Conservation (phyloP, 1,140 invertebrate genomes). For the Aethina tumida region DNA sequence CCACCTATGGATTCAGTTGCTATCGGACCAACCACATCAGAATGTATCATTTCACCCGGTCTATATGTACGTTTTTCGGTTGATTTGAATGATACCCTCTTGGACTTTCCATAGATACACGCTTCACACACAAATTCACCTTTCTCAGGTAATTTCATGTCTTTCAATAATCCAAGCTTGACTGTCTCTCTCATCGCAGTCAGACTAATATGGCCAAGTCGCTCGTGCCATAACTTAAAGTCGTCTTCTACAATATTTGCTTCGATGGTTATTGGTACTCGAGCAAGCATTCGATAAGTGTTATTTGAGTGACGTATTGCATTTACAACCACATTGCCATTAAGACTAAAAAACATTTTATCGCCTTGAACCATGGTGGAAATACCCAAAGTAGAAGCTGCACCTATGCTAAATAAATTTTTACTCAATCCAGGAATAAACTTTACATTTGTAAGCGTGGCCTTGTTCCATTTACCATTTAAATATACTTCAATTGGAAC, state of each 20-base stretch:
- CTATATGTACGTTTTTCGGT: too few species aligned
- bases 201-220: slow-evolving; percentile 22
- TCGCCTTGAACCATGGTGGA: slow-evolving; percentile 1
- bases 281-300: too few species aligned
- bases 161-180: slow-evolving; percentile 1
- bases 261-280: not conserved
- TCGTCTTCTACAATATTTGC: slow-evolving; percentile 4
- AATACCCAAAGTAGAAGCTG: slow-evolving; percentile 4
- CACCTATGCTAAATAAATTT: slow-evolving; percentile 9
- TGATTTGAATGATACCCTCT: too few species aligned
- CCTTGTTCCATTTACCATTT: too few species aligned
- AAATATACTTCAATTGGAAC: too few species aligned
- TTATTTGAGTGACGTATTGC: not conserved
- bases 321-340: not conserved
- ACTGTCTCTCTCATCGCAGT: not conserved
- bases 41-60: slow-evolving; percentile 6
- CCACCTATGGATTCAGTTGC: slow-evolving; percentile 3
- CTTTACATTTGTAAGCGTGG: slow-evolving; percentile 6
- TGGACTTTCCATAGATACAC: too few species aligned
- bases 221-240: slow-evolving; percentile 14
- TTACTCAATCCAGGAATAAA: slow-evolving; percentile 5
- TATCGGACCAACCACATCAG: slow-evolving; percentile 7
- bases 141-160: not conserved
- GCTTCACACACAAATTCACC: too few species aligned
- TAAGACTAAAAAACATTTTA: not conserved